These are phyloP conservation scores for Rhamnusium bicolor DNA, from an alignment of 2,888 invertebrate species.

Conservation along the genomic window DNA sequence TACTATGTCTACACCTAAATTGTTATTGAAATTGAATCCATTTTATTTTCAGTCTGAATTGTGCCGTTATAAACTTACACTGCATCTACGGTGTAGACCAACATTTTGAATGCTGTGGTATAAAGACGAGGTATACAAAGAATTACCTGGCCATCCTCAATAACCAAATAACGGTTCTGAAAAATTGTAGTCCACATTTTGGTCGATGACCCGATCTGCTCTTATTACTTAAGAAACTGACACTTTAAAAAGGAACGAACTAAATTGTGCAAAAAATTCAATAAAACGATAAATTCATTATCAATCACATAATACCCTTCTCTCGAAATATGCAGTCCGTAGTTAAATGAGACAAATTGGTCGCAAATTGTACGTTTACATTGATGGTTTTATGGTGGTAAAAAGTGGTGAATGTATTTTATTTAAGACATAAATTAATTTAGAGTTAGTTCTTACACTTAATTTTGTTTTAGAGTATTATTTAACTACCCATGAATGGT, in stretches of 20 bases:
- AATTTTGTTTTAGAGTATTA: no score
- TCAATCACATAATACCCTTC: not conserved
- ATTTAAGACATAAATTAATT: not conserved
- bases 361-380: slow-evolving; percentile 3
- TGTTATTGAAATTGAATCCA: slow-evolving; percentile 65
- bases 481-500: no score
- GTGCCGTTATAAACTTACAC: slow-evolving; percentile 61
- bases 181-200: slow-evolving; percentile 68
- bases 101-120: slow-evolving; percentile 7
- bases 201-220: slow-evolving; percentile 63
- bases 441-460: not conserved
- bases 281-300: not conserved
- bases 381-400: not conserved
- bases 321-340: not conserved
- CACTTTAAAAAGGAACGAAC: slow-evolving; percentile 38
- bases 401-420: not conserved
- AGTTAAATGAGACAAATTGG: not conserved
- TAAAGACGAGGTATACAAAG: slow-evolving; percentile 20
- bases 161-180: slow-evolving; percentile 66
- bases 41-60: slow-evolving; percentile 64
- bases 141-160: slow-evolving; percentile 57
- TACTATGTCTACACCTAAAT: slow-evolving; percentile 22
- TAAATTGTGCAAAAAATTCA: slow-evolving; percentile 6
- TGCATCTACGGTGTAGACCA: slow-evolving; percentile 38
- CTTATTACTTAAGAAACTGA: slow-evolving; percentile 50